These are phyloP conservation scores for Resseliella maxima DNA, from an alignment of 2,888 invertebrate genomes.

Conservation along the genomic window DNA sequence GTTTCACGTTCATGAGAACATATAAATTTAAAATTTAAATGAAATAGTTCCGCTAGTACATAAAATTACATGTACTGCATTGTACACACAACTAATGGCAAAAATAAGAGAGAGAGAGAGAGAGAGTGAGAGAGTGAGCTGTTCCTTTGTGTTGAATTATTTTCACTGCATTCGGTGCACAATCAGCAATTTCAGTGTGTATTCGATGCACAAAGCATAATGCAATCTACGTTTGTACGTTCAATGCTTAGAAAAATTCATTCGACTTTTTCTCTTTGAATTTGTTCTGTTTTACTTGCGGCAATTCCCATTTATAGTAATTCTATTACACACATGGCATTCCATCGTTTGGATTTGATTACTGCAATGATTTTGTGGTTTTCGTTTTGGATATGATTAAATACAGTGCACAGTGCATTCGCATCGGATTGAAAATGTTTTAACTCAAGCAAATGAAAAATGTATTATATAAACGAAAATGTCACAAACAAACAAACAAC, in stretches of 20 bases:
- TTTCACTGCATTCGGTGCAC: neutral
- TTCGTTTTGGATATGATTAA: constrained; percentile 27
- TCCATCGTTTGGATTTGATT: constrained; percentile 22
- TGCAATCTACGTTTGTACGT: neutral
- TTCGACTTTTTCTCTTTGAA: neutral
- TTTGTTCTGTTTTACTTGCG: neutral
- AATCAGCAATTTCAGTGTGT: constrained; percentile 24
- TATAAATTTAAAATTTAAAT: constrained; percentile 42
- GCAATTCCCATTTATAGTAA: neutral
- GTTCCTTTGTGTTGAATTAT: neutral
- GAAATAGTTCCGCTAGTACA: constrained; percentile 51
- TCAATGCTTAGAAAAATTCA: constrained; percentile 30
- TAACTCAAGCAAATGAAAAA: neutral
- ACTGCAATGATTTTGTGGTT: constrained; percentile 30
- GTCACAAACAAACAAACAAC: neutral
- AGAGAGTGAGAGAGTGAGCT: neutral
- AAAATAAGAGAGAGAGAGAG: neutral
- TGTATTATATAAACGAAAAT: neutral
- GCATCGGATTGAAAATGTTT: neutral
- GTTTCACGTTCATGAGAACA: neutral
- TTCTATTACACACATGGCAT: neutral
- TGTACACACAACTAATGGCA: neutral
- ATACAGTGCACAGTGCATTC: constrained; percentile 1
- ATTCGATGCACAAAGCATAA: constrained; percentile 22
- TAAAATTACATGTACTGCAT: constrained; percentile 38